These are phyloP conservation scores for Tromatobia lineatoria DNA, from an alignment of 2,888 invertebrate species.

Conservation along the genomic window DNA sequence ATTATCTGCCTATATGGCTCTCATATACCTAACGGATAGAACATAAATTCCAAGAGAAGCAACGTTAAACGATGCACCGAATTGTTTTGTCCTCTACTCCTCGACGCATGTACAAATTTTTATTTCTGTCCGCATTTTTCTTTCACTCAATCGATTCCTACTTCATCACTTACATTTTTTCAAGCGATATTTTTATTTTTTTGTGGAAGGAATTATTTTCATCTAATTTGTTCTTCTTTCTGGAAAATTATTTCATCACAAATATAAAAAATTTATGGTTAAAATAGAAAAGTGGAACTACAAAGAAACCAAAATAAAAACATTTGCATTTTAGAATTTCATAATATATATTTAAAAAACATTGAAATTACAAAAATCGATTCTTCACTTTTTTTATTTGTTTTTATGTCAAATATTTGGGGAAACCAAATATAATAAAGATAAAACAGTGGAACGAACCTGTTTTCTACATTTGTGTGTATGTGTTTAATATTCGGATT, in stretches of 20 bases:
- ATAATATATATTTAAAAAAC: neutral
- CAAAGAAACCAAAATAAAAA: neutral
- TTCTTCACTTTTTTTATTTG: neutral
- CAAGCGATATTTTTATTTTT: neutral
- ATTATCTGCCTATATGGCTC: neutral
- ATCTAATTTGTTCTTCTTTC: too few relatives aligned
- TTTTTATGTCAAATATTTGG: too few relatives aligned
- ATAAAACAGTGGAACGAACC: neutral
- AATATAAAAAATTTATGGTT: too few relatives aligned
- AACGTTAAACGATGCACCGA: slow-evolving; percentile 40
- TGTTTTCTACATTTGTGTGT: neutral
- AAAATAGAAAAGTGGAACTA: too few relatives aligned
- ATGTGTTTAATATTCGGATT: too few relatives aligned
- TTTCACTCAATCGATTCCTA: neutral
- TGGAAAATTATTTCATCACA: too few relatives aligned
- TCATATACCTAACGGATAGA: slow-evolving; percentile 14
- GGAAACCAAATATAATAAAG: too few relatives aligned
- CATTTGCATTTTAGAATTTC: neutral
- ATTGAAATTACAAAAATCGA: neutral
- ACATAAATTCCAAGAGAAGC: slow-evolving; percentile 16
- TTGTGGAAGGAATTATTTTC: too few relatives aligned
- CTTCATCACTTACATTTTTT: neutral
- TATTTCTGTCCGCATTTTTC: neutral
- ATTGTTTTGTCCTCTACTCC: slow-evolving; percentile 22
- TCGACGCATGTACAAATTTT: slow-evolving; percentile 12